Evolutionary conservation across 2,113 vertebrate species (phyloP), one percentile per base, ranked within the genome.

Genomic region (Rhipidura dahli): DNA sequence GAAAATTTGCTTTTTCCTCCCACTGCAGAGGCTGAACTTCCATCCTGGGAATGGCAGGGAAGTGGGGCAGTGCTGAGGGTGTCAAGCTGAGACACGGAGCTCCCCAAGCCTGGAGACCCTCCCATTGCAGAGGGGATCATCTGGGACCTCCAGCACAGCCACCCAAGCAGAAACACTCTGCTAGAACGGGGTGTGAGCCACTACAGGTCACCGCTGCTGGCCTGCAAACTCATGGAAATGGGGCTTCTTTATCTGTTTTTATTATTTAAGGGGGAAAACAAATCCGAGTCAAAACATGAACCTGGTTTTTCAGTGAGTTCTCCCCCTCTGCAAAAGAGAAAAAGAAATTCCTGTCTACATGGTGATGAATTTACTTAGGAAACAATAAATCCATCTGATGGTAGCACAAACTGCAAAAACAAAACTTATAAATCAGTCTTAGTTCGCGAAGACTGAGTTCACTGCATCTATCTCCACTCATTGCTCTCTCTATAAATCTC

Each of bases 401-500:
- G 82, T 40, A 84, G 69, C 78, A 94, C 69, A 91, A 92, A 93
- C 93, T 93, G 93, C 61, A 91, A 83, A 94, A 94, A 23, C 87
- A 83, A 94, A 96, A 90, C 39, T 71, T 96, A 71, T 69, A 94
- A 93, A 89, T 93, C 94, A 91, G 40, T 51, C 68, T 79, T 63
- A 71, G 86, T 57, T 96, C 70, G 79, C 84, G 54, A 89, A 95
- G 86, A 78, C 66, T 76, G 95, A 94, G 89, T 96, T 96, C 97
- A 96, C 84, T 73, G 85, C 95, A 95, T 97, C 89, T 72, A 94
- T 98, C 97, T 96, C 87, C 92, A 53, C 84, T 97, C 92, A 90
- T 96, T 96, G 95, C 51, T 90, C 91, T 91, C 84, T 78, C 89
- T 31, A 91, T 97, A 97, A 97, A 98, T 97, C 97, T 98, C 89